Evolutionary conservation across 2,888 invertebrate genomes (phyloP).

Genomic region (Pimpla rufipes): DNA sequence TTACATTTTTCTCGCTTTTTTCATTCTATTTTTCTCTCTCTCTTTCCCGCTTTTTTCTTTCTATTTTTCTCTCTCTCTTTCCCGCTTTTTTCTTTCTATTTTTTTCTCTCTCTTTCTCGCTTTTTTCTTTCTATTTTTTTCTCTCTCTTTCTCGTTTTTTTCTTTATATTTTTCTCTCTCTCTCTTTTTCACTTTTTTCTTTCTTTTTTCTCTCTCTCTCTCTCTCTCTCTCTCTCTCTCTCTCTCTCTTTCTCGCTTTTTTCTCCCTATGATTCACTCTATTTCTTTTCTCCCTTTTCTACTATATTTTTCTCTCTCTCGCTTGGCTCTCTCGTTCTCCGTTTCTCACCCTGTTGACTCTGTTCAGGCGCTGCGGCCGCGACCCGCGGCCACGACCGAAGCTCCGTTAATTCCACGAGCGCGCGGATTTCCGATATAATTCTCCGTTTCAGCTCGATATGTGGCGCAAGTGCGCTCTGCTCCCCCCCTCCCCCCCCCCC

Average conservation of each 20-base stretch:
- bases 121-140: not conserved
- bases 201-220: slow-evolving; percentile 52
- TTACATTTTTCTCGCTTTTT: not conserved
- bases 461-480: not conserved
- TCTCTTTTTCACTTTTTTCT: not conserved
- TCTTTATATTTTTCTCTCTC: slow-evolving; percentile 37
- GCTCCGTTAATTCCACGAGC: slow-evolving; percentile 52
- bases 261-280: too few relatives aligned
- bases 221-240: not conserved
- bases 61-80: not conserved
- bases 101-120: slow-evolving; percentile 37
- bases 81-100: too few relatives aligned
- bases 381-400: slow-evolving; percentile 11
- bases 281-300: too few relatives aligned
- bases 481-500: too few relatives aligned
- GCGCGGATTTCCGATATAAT: slow-evolving; percentile 19
- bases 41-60: not conserved
- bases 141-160: too few relatives aligned
- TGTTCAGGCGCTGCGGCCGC: too few relatives aligned
- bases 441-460: slow-evolving; percentile 20
- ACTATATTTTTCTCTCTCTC: slow-evolving; percentile 37
- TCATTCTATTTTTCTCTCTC: slow-evolving; percentile 18
- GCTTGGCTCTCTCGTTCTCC: not conserved
- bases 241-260: slow-evolving; percentile 37
- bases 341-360: not conserved